phyloP scores from a whole-genome alignment of 1,140 invertebrate species.

The Melipona quadrifasciata region DNA sequence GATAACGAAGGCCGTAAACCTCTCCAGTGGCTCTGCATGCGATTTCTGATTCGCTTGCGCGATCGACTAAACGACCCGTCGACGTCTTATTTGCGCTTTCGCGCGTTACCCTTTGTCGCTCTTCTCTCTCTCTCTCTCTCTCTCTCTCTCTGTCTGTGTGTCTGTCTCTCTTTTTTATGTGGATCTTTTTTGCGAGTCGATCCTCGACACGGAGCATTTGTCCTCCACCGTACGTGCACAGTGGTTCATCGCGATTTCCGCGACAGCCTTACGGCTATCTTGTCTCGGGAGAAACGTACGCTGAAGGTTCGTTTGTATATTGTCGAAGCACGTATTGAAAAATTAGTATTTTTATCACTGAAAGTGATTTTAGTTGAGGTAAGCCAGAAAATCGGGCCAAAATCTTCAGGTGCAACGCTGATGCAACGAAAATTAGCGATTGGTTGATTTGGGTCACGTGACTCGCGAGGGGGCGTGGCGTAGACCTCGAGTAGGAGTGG shows the following conservation, averaged over 20 bases:
- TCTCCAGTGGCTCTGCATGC: constrained; percentile 42
- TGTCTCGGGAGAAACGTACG: constrained; percentile 19
- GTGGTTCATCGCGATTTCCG: constrained; percentile 38
- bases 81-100: constrained; percentile 49
- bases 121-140: background rate
- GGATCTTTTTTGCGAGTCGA: background rate
- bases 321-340: background rate
- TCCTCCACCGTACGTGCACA: constrained; percentile 17
- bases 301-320: background rate
- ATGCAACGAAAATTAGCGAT: too few relatives aligned
- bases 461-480: too few relatives aligned
- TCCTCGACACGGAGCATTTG: constrained; percentile 22
- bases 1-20: constrained; percentile 59
- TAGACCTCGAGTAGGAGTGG: too few relatives aligned
- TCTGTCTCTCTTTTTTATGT: background rate
- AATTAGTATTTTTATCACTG: too few relatives aligned
- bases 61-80: constrained; percentile 48
- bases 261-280: constrained; percentile 58
- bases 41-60: constrained; percentile 51
- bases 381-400: too few relatives aligned
- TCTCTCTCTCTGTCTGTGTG: background rate
- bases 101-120: background rate
- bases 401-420: too few relatives aligned
- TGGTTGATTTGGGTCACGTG: too few relatives aligned
- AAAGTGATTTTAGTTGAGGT: too few relatives aligned